These are phyloP conservation scores for Falcaria lacertinaria DNA, from an alignment of 2,888 invertebrate genomes.

Conservation along the genomic window DNA sequence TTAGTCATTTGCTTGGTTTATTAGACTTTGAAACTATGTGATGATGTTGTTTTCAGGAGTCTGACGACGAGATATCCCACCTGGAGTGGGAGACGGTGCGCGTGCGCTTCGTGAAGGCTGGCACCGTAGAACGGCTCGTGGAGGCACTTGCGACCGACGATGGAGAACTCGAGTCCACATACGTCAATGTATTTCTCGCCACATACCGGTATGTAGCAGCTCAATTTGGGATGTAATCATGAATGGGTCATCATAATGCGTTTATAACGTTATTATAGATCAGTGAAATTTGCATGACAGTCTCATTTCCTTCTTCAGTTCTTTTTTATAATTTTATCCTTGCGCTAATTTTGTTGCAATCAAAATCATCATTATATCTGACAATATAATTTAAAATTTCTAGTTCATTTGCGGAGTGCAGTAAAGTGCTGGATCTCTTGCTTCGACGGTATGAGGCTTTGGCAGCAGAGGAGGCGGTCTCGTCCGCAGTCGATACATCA, in stretches of 20 bases:
- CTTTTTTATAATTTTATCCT: too few species aligned
- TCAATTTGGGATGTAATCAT: neutral
- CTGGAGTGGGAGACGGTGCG: conserved; percentile 99
- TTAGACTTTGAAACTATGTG: neutral
- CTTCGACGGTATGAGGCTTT: conserved; percentile 88
- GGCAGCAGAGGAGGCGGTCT: conserved; percentile 77
- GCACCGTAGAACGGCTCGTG: conserved; percentile 94
- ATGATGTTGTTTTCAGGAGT: conserved; percentile 80
- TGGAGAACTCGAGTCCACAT: conserved; percentile 97
- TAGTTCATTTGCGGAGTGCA: conserved; percentile 89
- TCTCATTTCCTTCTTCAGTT: too few species aligned
- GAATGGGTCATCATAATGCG: too few species aligned
- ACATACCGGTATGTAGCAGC: conserved; percentile 87
- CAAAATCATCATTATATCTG: too few species aligned
- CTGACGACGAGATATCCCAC: conserved; percentile 95
- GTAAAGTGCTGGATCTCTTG: conserved; percentile 90
- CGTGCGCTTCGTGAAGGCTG: conserved; percentile 96
- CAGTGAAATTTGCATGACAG: too few species aligned
- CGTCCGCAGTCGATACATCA: conserved; percentile 73
- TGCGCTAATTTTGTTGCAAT: too few species aligned
- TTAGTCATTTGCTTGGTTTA: too few species aligned
- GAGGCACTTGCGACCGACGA: conserved; percentile 96
- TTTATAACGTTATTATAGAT: too few species aligned
- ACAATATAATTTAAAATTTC: conserved; percentile 13
- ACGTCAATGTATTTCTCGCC: conserved; percentile 98